Conservation (phyloP, 2,888 invertebrate genomes). For the Nematopogon swammerdamellus region DNA sequence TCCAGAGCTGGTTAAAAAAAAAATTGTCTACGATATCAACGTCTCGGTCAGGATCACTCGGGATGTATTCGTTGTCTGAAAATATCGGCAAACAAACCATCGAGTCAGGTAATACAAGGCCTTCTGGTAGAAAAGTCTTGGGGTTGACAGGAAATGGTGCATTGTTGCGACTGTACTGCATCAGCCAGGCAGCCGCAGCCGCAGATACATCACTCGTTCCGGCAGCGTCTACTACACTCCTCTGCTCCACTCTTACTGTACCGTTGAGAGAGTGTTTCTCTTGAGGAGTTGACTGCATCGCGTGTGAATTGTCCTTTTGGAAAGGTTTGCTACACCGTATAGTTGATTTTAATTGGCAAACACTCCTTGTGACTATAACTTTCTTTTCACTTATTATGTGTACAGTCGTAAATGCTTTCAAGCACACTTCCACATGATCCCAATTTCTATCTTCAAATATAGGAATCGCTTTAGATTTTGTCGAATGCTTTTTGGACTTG, state of each 20-base stretch:
- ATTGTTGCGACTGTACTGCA: slow-evolving; percentile 21
- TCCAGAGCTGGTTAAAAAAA: slow-evolving; percentile 54
- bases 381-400: slow-evolving; percentile 53
- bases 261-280: slow-evolving; percentile 6
- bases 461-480: slow-evolving; percentile 5
- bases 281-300: not conserved
- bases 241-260: not conserved
- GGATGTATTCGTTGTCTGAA: slow-evolving; percentile 18
- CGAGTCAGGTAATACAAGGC: slow-evolving; percentile 35
- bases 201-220: slow-evolving; percentile 9
- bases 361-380: slow-evolving; percentile 17
- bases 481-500: not conserved
- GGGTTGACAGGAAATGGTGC: slow-evolving; percentile 13
- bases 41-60: slow-evolving; percentile 35
- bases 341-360: not conserved
- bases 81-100: slow-evolving; percentile 39
- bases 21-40: slow-evolving; percentile 50
- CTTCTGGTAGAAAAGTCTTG: slow-evolving; percentile 28
- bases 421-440: slow-evolving; percentile 40
- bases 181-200: slow-evolving; percentile 10
- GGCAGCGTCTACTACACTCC: not conserved
- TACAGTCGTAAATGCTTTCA: slow-evolving; percentile 52
- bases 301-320: not conserved
- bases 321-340: not conserved
- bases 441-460: slow-evolving; percentile 6